Base-by-base conservation (phyloP, 2,888 invertebrate species). In the Neelides folsomi region DNA sequence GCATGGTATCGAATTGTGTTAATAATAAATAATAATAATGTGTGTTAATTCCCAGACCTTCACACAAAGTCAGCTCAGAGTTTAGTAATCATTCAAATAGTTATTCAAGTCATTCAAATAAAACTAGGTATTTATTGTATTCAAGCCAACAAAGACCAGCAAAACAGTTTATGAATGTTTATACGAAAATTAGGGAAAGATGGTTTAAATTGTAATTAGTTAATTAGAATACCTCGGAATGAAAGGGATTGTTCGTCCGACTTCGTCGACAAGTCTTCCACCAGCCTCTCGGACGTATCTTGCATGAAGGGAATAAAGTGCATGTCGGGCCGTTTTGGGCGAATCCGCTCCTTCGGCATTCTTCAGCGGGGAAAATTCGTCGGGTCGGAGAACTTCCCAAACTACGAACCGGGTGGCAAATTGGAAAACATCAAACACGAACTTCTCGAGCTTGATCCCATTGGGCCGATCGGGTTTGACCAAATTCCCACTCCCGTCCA, bases 391-490 rank as follows among this genome's bases (percentile, higher is more conserved):
- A 0, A 88, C 86, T 72, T 97, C 93, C 80, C 94, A 86, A 6
- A 89, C 88, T 10, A 86, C 89, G 67, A 98, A 88, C 65, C 82
- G 83, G 75, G 86, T 80, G 1, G 94, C 81, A 71, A 89, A 92
- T 67, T 86, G 86, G 68, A 99, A 98, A 0, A 97, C 94, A 71
- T 99, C 98, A 70, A 99, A 99, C 9, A 99, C 87, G 70, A 99
- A 99, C 71, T 97, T 98, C 68, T 99, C 98, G 72, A 99, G 84
- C 74, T 99, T 99, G 60, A 98, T 89, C 9, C 97, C 98, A 66
- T 98, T 98, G 0, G 90, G 82, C 56, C 79, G 78, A 0, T 79
- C 77, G 0, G 98, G 95, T 58, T 79, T 81, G 38, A 80, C 74
- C 44, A 79, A 75, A 15, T 79, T 73, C 2, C 89, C 88, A n/a